Evolutionary conservation across 53 echinoderm and acorn worm species (phyloP), one percentile per base, ranked within the genome.

Genomic region (Pentamera pediparva): DNA sequence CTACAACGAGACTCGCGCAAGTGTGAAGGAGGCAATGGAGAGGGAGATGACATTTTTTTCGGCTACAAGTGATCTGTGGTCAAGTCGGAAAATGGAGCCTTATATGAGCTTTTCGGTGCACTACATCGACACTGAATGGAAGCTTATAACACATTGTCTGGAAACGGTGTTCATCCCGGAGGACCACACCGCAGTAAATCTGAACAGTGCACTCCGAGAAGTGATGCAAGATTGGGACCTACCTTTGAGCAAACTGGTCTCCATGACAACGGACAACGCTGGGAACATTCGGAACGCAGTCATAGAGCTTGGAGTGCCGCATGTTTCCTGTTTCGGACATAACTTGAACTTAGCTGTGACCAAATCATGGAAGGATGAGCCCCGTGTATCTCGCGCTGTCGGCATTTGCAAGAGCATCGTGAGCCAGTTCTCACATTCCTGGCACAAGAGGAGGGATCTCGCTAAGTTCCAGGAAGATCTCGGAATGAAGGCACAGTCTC

Each of bases 191-290:
- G 78, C 53, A 15, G 40, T 26, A 2, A 64, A 24, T 30, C 11
- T 84, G 0, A 38, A 4, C 3, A 35, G 19, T 30, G 78, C 54
- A 1, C 22, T 84, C 5, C 35, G 3, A 28, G 40, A 54, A 0
- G 39, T 36, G 7, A 28, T 84, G 25, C 0, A 21, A 4, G 61
- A 84, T 28, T 84, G 84, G 84, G 73, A 61, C 31, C 58, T 84
- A 18, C 52, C 36, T 3, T 9, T 27, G 19, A 27, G 17, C 1
- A 78, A 84, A 56, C 78, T 69, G 8, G 43, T 35, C 3, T 45
- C 58, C 15, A 37, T 78, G 5, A 78, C 84, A 4, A 84, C 84
- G 0, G 84, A 84, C 78, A 78, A 61, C 33, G 78, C 70, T 10
- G 72, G 70, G 0, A 62, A 78, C 50, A 78, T 84, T 4, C 62